Evolutionary conservation across 2,797 vertebrate genomes (phyloP), one percentile per base, ranked within the genome.

Genomic region (Pseudomugil tenellus): DNA sequence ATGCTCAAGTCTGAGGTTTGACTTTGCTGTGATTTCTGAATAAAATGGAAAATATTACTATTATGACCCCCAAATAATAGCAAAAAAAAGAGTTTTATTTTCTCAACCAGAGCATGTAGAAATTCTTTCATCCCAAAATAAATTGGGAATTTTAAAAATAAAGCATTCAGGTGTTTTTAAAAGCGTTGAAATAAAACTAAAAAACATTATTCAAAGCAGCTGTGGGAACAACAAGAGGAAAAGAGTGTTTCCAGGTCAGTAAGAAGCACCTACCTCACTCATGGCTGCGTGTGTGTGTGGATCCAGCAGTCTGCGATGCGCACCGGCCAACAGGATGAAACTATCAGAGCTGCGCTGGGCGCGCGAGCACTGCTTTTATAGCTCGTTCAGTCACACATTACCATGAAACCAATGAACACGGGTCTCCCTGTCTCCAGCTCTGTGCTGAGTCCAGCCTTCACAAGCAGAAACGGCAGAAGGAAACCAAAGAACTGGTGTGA

Each of bases 211-310:
- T 26, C 1, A 52, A 25, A 37, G 11, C 51, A 17, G 39, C 3
- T 39, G 16, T 19, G 14, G 7, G 12, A 19, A 0, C 3, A 39
- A 8, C 16, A 10, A 4, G 1, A 43, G 48, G 41, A 49, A 63
- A 62, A 62, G 16, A 4, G 17, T 35, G 41, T 41, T 23, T 43
- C 1, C 25, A 26, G 21, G 11, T 21, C 48, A 1, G 26, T 2
- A 0, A 49, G 17, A 41, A 67, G 63, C 56, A 74, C 92, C 73
- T 92, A 94, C 93, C 93, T 93, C 93, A 68, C 93, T 94, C 93
- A 94, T 94, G 87, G 75, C 88, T 84, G 76, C 60, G 70, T 28
- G 77, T 43, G 52, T 56, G 53, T 59, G 19, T 14, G 57, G 21
- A 74, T 65, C 69, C 68, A 8, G 73, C 16, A 16, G 1, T 75